Base-by-base conservation (phyloP, 2,797 vertebrate genomes). In the Crypturellus tataupa region DNA sequence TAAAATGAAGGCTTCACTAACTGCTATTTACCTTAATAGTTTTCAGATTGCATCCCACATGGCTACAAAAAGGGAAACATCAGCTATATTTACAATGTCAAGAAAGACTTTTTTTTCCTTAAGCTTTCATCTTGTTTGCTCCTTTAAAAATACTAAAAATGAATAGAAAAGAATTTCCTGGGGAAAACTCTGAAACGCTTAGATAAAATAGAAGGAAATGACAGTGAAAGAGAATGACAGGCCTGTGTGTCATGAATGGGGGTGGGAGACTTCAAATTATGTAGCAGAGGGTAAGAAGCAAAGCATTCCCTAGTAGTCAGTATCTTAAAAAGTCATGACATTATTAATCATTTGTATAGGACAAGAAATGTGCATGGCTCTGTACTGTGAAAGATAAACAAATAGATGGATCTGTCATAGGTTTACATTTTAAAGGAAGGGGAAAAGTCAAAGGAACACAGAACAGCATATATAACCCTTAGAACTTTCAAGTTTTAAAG, bases 141-240 rank as follows among this genome's bases (percentile, higher is more conserved):
- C 93, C 90, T 80, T 97, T 95, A 95, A 96, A 96, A 96, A 92
- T 87, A 96, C 95, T 96, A 93, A 97, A 96, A 97, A 97, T 94
- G 93, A 97, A 97, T 97, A 96, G 96, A 96, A 96, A 97, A 97
- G 96, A 96, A 97, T 97, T 97, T 97, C 97, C 97, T 97, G 97
- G 96, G 96, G 97, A 97, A 97, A 97, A 96, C 94, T 80, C 97
- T 97, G 97, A 97, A 97, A 96, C 91, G 88, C 90, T 96, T 88
- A 97, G 97, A 97, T 97, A 96, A 96, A 97, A 96, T 95, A 96
- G 93, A 95, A 97, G 97, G 97, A 97, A 97, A 96, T 97, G 96
- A 96, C 96, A 96, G 70, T 94, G 91, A 96, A 95, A 94, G 77
- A 96, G 91, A 95, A 94, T 96, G 94, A 95, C 93, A 95, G 70